Conservation (phyloP, 2,113 vertebrate species). For the Vidua macroura region DNA sequence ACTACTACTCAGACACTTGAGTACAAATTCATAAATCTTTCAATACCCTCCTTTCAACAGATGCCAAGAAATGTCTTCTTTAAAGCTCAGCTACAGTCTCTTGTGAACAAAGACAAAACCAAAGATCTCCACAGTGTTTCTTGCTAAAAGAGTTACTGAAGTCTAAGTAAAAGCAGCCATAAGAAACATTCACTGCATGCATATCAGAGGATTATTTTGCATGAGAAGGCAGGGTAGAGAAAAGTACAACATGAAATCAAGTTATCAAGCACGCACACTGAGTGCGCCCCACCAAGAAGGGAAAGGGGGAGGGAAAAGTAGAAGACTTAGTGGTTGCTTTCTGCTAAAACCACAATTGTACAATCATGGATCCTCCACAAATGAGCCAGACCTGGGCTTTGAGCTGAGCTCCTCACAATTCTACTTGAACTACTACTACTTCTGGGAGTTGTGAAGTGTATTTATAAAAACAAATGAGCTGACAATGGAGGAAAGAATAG, state of each 20-base stretch:
- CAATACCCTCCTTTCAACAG: not conserved
- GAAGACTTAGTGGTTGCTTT: slow-evolving; percentile 31
- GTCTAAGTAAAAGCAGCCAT: not conserved
- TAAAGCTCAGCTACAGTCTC: not conserved
- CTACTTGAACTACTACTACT: not conserved
- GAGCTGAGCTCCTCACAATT: not conserved
- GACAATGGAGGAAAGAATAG: slow-evolving; percentile 9
- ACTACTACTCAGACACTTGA: not conserved
- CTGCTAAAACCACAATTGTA: not conserved
- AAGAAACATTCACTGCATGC: not conserved
- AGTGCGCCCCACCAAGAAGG: not conserved
- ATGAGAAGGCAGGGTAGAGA: not conserved
- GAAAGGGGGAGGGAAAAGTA: not conserved
- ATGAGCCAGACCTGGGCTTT: not conserved
- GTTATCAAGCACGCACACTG: not conserved
- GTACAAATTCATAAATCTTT: not conserved
- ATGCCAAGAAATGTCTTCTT: not conserved
- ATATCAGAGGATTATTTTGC: not conserved
- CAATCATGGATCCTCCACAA: not conserved
- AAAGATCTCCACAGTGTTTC: not conserved
- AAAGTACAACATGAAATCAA: not conserved
- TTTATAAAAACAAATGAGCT: slow-evolving; percentile 26
- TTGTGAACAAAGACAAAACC: not conserved
- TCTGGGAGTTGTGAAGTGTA: slow-evolving; percentile 10
- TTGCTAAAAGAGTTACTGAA: not conserved